Conservation (phyloP, 2,113 vertebrate genomes). For the Phycodurus eques region DNA sequence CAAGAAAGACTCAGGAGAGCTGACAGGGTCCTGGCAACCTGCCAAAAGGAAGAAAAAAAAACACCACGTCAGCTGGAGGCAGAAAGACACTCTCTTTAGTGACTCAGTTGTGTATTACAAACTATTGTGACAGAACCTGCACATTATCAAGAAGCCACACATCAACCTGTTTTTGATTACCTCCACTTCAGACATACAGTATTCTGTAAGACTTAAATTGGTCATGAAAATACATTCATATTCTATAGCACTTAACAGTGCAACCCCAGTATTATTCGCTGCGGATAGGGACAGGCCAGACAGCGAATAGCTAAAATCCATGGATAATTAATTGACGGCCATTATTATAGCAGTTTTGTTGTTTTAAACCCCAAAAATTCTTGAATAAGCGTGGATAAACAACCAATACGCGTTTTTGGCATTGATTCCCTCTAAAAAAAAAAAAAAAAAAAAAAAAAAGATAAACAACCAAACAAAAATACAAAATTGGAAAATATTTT, state of each 20-base stretch:
- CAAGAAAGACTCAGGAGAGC: slow-evolving; percentile 20
- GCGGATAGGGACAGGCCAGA: too few species aligned
- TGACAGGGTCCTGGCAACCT: slow-evolving; percentile 39
- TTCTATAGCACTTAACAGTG: not conserved
- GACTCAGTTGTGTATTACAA: slow-evolving; percentile 39
- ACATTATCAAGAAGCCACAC: slow-evolving; percentile 21
- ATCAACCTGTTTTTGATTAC: not conserved
- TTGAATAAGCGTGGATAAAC: too few species aligned
- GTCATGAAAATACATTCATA: not conserved
- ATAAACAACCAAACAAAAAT: too few species aligned
- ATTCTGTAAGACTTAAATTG: not conserved
- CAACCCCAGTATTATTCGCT: too few species aligned
- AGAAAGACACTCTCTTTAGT: slow-evolving; percentile 39
- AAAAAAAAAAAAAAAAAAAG: too few species aligned
- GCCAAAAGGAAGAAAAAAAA: slow-evolving; percentile 25
- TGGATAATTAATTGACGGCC: too few species aligned
- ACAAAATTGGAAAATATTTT: too few species aligned
- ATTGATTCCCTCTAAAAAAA: too few species aligned
- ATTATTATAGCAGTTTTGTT: too few species aligned
- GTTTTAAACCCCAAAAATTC: too few species aligned
- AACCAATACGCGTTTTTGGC: too few species aligned
- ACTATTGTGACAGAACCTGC: slow-evolving; percentile 24
- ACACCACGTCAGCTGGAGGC: slow-evolving; percentile 38
- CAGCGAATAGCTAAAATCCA: too few species aligned
- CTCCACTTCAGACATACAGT: not conserved